These are phyloP conservation scores for Indri indri DNA, from an alignment of 2,113 vertebrate genomes.

Conservation along the genomic window DNA sequence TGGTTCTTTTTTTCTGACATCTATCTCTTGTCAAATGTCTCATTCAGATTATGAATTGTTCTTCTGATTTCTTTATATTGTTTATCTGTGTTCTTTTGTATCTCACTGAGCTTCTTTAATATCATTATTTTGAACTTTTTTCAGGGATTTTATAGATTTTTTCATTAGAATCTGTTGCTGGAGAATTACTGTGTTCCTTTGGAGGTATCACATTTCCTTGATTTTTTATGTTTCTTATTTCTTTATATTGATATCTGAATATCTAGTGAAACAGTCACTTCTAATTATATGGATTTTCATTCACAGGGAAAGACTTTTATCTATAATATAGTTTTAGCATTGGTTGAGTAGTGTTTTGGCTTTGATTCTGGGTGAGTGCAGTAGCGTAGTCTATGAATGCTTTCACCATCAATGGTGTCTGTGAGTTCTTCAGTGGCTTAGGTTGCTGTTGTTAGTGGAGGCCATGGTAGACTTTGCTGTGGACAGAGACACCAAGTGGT, in stretches of 20 bases:
- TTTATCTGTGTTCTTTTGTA: background rate
- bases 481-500: background rate
- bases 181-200: background rate
- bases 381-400: background rate
- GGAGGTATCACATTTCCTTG: background rate
- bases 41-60: background rate
- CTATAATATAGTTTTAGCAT: background rate
- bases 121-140: background rate
- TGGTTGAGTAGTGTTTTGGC: background rate
- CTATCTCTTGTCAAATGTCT: background rate
- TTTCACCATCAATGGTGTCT: background rate
- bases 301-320: background rate
- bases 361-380: background rate
- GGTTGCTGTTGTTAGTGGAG: background rate
- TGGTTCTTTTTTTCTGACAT: background rate
- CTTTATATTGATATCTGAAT: background rate
- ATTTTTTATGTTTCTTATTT: background rate
- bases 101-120: background rate
- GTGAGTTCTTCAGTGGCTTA: background rate
- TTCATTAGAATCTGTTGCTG: background rate
- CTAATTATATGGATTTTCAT: background rate
- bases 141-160: background rate
- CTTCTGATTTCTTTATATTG: background rate
- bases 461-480: background rate
- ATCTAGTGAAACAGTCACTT: background rate